A percentile compares a stretch with the other conserved stretches of the same genome.
Conservation (phyloP, 2,888 invertebrate genomes). For the Uloborus plumipes region DNA sequence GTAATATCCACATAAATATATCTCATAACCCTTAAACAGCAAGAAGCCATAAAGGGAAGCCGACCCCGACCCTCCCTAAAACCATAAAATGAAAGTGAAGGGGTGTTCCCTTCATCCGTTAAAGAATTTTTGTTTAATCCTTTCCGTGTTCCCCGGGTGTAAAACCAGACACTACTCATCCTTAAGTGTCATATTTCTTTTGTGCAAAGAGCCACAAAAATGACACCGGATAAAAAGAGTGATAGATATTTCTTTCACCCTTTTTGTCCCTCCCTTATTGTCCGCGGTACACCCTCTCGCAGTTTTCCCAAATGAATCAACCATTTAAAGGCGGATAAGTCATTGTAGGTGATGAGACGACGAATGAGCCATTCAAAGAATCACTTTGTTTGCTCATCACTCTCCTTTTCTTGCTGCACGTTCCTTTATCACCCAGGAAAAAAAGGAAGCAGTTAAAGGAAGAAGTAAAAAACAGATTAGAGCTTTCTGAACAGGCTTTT, state of each 20-base stretch:
- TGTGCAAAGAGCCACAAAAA: slow-evolving; percentile 9
- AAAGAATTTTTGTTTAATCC: slow-evolving; percentile 29
- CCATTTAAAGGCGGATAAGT: slow-evolving; percentile 32
- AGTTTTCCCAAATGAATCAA: slow-evolving; percentile 44
- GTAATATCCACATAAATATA: slow-evolving; percentile 45
- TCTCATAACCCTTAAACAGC: slow-evolving; percentile 30
- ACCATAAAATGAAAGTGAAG: slow-evolving; percentile 19
- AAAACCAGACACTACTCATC: slow-evolving; percentile 33
- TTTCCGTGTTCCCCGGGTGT: slow-evolving; percentile 1
- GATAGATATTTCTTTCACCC: slow-evolving; percentile 19
- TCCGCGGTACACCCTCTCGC: slow-evolving; percentile 12
- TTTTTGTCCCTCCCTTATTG: slow-evolving; percentile 15
- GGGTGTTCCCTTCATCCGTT: slow-evolving; percentile 11
- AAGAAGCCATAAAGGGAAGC: slow-evolving; percentile 23
- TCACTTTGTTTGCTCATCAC: too few species aligned
- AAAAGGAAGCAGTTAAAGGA: too few species aligned
- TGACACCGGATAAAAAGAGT: slow-evolving; percentile 32
- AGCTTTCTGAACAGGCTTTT: too few species aligned
- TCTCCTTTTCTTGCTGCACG: too few species aligned
- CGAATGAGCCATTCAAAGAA: background rate
- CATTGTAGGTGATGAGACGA: slow-evolving; percentile 40
- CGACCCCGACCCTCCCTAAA: slow-evolving; percentile 17
- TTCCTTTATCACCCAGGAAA: too few species aligned
- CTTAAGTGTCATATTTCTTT: slow-evolving; percentile 35
- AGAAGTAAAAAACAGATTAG: too few species aligned